phyloP scores from a whole-genome alignment of 1,140 invertebrate species.

The Vanessa atalanta region DNA sequence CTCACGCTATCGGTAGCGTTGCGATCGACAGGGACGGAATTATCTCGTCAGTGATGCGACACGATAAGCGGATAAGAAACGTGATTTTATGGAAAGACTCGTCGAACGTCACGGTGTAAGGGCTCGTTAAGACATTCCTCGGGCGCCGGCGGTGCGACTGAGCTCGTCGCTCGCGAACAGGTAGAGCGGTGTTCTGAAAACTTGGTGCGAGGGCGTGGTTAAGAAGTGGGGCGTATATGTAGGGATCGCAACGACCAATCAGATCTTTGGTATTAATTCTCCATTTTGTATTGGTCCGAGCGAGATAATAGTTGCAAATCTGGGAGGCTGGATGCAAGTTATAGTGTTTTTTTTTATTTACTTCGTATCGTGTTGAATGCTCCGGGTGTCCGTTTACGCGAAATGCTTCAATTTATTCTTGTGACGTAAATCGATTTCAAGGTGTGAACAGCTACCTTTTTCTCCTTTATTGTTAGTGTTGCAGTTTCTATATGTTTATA shows the following conservation, averaged over 20 bases:
- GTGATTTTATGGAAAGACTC: conserved; percentile 56
- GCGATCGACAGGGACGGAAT: conserved; percentile 29
- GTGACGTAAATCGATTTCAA: conserved; percentile 72
- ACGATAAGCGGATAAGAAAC: conserved; percentile 57
- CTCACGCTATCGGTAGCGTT: conserved; percentile 34
- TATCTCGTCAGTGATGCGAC: conserved; percentile 41
- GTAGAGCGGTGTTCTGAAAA: conserved; percentile 50
- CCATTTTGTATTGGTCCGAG: conserved; percentile 64
- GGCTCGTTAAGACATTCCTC: conserved; percentile 39
- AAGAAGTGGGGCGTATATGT: conserved; percentile 41
- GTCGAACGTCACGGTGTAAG: conserved; percentile 38
- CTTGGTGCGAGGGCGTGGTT: conserved; percentile 53
- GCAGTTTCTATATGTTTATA: conserved; percentile 18
- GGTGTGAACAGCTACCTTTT: conserved; percentile 46
- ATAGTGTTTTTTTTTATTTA: conserved; percentile 60
- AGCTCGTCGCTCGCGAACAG: conserved; percentile 45
- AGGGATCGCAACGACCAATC: conserved; percentile 55
- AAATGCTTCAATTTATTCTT: conserved; percentile 65
- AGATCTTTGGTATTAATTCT: conserved; percentile 24
- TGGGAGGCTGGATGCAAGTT: conserved; percentile 69
- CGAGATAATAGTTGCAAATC: conserved; percentile 76
- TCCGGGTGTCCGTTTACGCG: conserved; percentile 53
- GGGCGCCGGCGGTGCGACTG: conserved; percentile 42
- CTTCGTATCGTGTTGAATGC: conserved; percentile 54
- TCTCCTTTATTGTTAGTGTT: conserved; percentile 28